Conservation (phyloP, 2,797 vertebrate species). For the Antennarius maculatus region DNA sequence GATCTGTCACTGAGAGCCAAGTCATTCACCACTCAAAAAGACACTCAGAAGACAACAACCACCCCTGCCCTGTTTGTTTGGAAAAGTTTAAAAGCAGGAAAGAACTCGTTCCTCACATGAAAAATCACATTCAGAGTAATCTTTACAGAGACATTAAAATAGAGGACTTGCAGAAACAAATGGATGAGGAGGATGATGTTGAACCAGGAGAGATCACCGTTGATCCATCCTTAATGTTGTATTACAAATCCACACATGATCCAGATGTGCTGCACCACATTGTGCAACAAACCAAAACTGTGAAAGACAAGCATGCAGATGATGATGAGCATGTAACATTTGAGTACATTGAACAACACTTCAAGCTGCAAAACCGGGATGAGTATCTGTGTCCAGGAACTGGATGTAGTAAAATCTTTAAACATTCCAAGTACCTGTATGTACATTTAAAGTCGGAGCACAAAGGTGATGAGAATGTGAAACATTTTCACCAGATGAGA, state of each 20-base stretch:
- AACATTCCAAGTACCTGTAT: constrained; percentile 96
- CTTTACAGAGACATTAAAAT: constrained; percentile 80
- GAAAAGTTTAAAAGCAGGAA: constrained; percentile 90
- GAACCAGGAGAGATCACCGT: constrained; percentile 83
- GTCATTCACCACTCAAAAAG: constrained; percentile 94
- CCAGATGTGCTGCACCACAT: constrained; percentile 80
- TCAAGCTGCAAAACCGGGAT: constrained; percentile 91
- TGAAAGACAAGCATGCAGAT: constrained; percentile 68
- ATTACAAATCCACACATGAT: constrained; percentile 82
- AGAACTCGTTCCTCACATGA: constrained; percentile 91
- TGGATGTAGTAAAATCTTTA: constrained; percentile 89
- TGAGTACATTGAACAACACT: constrained; percentile 88
- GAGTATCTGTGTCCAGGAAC: constrained; percentile 94
- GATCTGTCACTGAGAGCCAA: constrained; percentile 87
- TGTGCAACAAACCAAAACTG: constrained; percentile 74
- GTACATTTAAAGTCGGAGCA: constrained; percentile 96
- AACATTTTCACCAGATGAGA: constrained; percentile 93
- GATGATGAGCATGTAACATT: constrained; percentile 89
- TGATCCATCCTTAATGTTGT: constrained; percentile 81
- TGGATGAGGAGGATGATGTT: constrained; percentile 75
- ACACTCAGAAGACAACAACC: constrained; percentile 85
- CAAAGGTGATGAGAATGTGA: constrained; percentile 90
- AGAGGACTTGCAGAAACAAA: constrained; percentile 47
- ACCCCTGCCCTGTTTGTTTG: constrained; percentile 92
- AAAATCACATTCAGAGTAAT: constrained; percentile 89